phyloP scores from a whole-genome alignment of 2,888 invertebrate genomes.

The Ashinkailepas kermadecensis region DNA sequence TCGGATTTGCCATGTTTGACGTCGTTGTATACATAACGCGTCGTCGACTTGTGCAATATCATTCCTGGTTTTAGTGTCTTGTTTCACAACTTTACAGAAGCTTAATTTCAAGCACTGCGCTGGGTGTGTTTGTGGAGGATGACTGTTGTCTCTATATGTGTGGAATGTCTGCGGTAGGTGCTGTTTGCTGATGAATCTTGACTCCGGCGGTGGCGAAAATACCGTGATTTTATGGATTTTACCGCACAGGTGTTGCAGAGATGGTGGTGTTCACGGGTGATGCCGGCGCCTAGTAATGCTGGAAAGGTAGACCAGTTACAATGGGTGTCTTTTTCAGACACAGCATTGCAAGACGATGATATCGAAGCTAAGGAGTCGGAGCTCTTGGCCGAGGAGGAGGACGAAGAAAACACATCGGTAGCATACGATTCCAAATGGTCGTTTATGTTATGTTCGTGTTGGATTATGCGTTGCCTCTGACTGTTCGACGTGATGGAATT shows the following conservation, averaged over 20 bases:
- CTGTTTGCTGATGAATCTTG: neutral
- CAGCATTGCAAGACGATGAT: neutral
- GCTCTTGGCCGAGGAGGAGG: neutral
- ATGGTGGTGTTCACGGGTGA: neutral
- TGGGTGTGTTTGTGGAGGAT: too few relatives aligned
- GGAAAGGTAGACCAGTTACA: neutral
- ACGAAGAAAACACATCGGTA: neutral
- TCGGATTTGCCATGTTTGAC: too few relatives aligned
- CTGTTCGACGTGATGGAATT: too few relatives aligned
- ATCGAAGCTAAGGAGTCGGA: neutral
- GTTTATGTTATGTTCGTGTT: too few relatives aligned
- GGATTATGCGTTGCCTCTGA: too few relatives aligned
- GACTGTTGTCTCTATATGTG: too few relatives aligned
- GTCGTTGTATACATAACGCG: too few relatives aligned
- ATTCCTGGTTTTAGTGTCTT: too few relatives aligned
- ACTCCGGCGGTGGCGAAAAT: neutral
- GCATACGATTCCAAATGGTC: neutral
- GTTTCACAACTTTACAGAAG: too few relatives aligned
- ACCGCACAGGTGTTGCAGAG: neutral
- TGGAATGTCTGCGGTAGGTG: neutral
- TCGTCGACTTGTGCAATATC: too few relatives aligned
- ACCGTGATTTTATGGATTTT: neutral
- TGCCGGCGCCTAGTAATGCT: neutral
- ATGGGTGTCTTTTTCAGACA: neutral
- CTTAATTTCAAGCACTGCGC: too few relatives aligned